Evolutionary conservation across 2,888 invertebrate species (phyloP), one percentile per base, ranked within the genome.

Genomic region (Drosophila hamatofila): DNA sequence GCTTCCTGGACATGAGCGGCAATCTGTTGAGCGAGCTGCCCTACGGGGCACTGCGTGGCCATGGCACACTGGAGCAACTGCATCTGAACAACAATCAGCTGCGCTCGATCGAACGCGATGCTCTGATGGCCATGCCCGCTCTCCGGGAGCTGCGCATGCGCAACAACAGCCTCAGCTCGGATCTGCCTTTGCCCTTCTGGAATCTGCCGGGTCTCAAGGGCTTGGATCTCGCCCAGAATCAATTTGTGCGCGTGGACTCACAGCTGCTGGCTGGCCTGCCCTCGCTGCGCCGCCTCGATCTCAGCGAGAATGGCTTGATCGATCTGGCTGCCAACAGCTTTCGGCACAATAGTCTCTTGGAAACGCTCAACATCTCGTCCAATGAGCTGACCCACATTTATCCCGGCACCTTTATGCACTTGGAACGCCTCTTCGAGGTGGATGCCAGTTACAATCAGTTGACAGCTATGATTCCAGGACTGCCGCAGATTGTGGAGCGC

Each of bases 141-240:
- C 92, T 98, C 41, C 94, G 97, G 79, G 97, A 97, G 90, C 93
- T 98, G 39, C 95, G 97, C 81, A 93, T 98, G 68, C 95, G 95
- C 78, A 97, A 97, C 88, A 98, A 98, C 91, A 97, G 97, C 3
- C 92, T 98, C 33, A 94, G 95, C 1, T 96, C 96, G 90, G 93
- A 95, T 57, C 93, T 96, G 51, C 95, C 96, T 73, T 94, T 95
- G 55, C 97, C 97, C 0, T 95, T 96, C 88, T 97, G 97, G 97
- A 96, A 97, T 93, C 93, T 97, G 49, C 97, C 97, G 0, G 95
- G 96, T 9, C 93, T 97, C 5, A 97, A 97, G 93, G 97, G 97
- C 1, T 92, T 98, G 64, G 97, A 97, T 93, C 93, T 97, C 41
- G 96, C 97, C 0, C 94, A 94, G 66, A 97, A 97, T 90, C 95